A percentile compares a stretch with the other conserved stretches of the same genome.
These are phyloP conservation scores for Mormyrus lacerda DNA, from an alignment of 2,113 vertebrate species.

Conservation along the genomic window DNA sequence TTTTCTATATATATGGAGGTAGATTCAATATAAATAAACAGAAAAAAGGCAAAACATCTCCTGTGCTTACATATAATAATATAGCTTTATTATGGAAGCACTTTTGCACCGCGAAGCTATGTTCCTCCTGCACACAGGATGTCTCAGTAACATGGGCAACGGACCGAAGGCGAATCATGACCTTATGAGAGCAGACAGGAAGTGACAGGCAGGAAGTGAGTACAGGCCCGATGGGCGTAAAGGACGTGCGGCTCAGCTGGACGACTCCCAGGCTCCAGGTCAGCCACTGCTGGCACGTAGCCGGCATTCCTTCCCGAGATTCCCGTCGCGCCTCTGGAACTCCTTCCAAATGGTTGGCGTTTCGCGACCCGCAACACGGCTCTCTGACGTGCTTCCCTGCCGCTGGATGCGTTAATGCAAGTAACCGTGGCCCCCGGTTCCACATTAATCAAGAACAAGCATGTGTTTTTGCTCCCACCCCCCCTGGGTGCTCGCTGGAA, in stretches of 20 bases:
- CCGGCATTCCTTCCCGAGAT: slow-evolving; percentile 27
- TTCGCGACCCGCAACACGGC: not conserved
- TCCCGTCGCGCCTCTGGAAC: slow-evolving; percentile 1
- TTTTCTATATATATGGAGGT: not conserved
- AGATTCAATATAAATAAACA: not conserved
- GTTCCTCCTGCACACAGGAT: not conserved
- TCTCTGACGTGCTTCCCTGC: not conserved
- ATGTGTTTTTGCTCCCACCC: not conserved
- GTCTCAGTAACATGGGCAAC: not conserved
- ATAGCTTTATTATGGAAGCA: not conserved
- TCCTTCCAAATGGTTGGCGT: not conserved
- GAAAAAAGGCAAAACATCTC: not conserved
- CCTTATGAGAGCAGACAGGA: not conserved
- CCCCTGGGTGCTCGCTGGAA: not conserved
- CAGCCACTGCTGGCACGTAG: not conserved
- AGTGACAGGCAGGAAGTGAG: not conserved
- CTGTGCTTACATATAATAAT: not conserved
- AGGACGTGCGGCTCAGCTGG: not conserved
- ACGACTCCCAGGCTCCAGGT: not conserved
- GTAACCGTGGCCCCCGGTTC: not conserved
- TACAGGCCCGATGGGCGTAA: not conserved
- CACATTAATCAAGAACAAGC: not conserved
- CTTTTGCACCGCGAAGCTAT: not conserved
- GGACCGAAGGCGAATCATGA: not conserved
- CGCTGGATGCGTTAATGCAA: not conserved